Percentiles rank a stretch among this genome's conserved stretches.
phyloP scores from a whole-genome alignment of 2,113 vertebrate genomes.

The Laterallus jamaicensis region DNA sequence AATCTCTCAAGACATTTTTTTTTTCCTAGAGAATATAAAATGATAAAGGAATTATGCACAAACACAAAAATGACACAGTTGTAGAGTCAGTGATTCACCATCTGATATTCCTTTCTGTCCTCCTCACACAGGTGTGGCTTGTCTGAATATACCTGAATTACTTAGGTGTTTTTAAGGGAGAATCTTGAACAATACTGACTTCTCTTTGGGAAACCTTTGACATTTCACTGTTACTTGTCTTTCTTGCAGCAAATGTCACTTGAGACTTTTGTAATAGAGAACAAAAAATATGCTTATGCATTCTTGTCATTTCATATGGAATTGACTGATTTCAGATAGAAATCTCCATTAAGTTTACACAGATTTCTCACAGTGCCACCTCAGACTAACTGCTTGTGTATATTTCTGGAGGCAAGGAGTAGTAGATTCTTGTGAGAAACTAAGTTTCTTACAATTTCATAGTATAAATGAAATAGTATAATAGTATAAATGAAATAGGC shows the following conservation, averaged over 20 bases:
- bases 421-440: not conserved
- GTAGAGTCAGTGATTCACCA: not conserved
- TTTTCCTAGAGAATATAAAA: not conserved
- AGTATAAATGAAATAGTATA: no score
- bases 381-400: not conserved
- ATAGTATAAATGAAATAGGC: no score
- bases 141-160: not conserved
- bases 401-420: not conserved
- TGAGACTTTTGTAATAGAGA: conserved; percentile 5
- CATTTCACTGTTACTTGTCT: conserved; percentile 29
- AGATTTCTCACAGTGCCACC: not conserved
- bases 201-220: conserved; percentile 28
- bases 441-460: no score
- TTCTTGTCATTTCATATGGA: conserved; percentile 32
- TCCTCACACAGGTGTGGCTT: not conserved
- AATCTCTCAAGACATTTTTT: not conserved
- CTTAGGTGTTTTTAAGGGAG: not conserved
- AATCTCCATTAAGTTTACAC: not conserved
- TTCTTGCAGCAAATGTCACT: conserved; percentile 37
- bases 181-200: not conserved
- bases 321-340: conserved; percentile 10
- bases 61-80: not conserved
- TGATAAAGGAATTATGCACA: not conserved
- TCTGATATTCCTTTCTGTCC: not conserved
- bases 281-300: not conserved